Evolutionary conservation across 2,113 vertebrate species (phyloP), one percentile per base, ranked within the genome.

Genomic region (Urocynchramus pylzowi): DNA sequence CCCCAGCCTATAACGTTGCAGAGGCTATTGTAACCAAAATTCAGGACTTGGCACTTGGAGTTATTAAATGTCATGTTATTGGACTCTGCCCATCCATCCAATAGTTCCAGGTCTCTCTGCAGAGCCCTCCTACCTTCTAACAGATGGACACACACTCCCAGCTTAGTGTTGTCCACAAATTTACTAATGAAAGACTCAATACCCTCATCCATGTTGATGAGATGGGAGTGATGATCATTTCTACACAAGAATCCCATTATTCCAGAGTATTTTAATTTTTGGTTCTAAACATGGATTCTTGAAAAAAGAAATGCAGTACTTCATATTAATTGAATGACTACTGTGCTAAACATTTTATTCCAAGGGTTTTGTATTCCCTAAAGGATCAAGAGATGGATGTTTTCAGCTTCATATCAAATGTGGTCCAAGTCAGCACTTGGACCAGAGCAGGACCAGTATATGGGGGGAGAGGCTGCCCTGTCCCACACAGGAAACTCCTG

Each of bases 391-490:
- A 85, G 24, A 90, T 2, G 8, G 37, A 84, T 69, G 42, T 53
- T 74, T 69, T 69, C 71, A 69, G 70, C 49, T 83, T 39, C 28
- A 18, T 26, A 35, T 59, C 30, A 57, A 44, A 65, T 7, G 52
- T 27, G 30, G 49, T 22, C 42, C 0, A 0, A 60, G 47, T 14
- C 31, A 63, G 87, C 37, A 74, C n/a, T n/a, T n/a, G n/a, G n/a
- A n/a, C n/a, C 9, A 53, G 91, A 52, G 27, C 21, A 69, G 56
- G 33, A 30, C 7, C 0, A 1, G n/a, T 18, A 2, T 0, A 4
- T 2, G 12, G 20, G 44, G 41, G 49, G 69, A 35, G 17, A 12
- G 1, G 30, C 26, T 68, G 54, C 31, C 70, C 61, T 28, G n/a
- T 42, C 56, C 27, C 17, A 26, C 30, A 10, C 1, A 6, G 68